Evolutionary conservation across 2,113 vertebrate genomes (phyloP), one percentile per base, ranked within the genome.

Genomic region (Hyperoodon ampullatus): DNA sequence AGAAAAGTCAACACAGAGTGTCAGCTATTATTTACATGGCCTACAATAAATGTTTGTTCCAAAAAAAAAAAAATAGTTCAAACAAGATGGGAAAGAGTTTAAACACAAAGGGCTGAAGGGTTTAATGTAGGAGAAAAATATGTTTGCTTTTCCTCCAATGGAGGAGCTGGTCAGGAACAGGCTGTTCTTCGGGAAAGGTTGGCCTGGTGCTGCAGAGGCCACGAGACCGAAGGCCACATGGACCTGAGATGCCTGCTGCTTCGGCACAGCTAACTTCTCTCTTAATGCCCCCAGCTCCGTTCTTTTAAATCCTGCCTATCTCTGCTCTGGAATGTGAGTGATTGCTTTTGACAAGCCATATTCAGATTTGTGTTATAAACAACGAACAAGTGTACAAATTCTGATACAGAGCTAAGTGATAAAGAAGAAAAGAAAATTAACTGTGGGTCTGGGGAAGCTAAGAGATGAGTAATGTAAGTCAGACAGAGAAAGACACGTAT

Each of bases 21-120:
- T 96, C 88, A 86, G 97, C 96, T 96, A 95, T 95, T 98, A 96
- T 97, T 98, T 97, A 97, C 93, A 97, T 55, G 93, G 80, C 61
- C 88, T 55, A 75, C 84, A 91, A 94, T 93, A 97, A 98, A 58
- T 90, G 68, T 94, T 97, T 95, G 55, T 93, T 88, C 75, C 92
- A 97, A 93, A 60, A 93, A 33, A 93, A 93, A 33, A 47, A 85
- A 88, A 80, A 82, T 1, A 39, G 55, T 74, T 77, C 87, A 90
- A 90, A 93, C 97, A 98, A 95, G 92, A 97, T 71, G 81, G 95
- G 94, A 95, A 97, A 94, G 24, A 96, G 94, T 97, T 97, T 97
- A 98, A 96, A 96, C 96, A 97, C 87, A 94, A 94, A 92, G 89
- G 83, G 80, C 82, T 89, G 92, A 95, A 75, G 82, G 82, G 72